Conservation (phyloP, 2,888 invertebrate genomes). For the Hecatera dysodea region DNA sequence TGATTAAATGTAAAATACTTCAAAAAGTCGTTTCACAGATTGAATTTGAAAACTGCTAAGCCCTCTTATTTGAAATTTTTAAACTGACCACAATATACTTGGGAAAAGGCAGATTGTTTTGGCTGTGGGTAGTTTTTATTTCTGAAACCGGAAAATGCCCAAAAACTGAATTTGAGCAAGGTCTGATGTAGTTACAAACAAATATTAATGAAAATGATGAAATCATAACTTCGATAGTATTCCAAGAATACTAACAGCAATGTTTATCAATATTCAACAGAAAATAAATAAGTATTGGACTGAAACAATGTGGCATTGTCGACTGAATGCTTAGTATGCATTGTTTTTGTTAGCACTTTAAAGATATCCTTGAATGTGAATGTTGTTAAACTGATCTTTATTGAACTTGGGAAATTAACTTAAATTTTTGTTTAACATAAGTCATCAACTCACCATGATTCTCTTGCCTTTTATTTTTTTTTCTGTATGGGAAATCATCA, state of each 20-base stretch:
- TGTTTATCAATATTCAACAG: slow-evolving; percentile 52
- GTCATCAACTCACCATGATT: not conserved
- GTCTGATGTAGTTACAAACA: too few species aligned
- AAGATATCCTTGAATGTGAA: slow-evolving; percentile 29
- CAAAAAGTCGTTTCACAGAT: too few species aligned
- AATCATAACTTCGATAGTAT: slow-evolving; percentile 5
- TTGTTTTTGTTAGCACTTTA: slow-evolving; percentile 46
- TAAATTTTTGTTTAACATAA: not conserved
- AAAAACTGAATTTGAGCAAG: too few species aligned
- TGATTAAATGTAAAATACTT: too few species aligned
- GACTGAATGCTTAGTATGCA: slow-evolving; percentile 45
- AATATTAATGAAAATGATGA: not conserved
- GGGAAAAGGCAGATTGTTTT: too few species aligned
- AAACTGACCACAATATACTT: too few species aligned
- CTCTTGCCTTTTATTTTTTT: too few species aligned
- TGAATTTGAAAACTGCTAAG: too few species aligned
- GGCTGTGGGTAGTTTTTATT: too few species aligned
- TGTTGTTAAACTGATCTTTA: slow-evolving; percentile 16
- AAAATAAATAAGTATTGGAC: slow-evolving; percentile 47
- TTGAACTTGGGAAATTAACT: slow-evolving; percentile 19
- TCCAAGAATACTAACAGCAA: not conserved
- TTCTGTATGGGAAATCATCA: too few species aligned
- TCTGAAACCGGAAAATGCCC: too few species aligned
- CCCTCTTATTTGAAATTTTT: too few species aligned
- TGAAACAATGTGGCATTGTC: slow-evolving; percentile 51